Base-by-base conservation (phyloP, 2,888 invertebrate species). In the Aleiodes testaceus region DNA sequence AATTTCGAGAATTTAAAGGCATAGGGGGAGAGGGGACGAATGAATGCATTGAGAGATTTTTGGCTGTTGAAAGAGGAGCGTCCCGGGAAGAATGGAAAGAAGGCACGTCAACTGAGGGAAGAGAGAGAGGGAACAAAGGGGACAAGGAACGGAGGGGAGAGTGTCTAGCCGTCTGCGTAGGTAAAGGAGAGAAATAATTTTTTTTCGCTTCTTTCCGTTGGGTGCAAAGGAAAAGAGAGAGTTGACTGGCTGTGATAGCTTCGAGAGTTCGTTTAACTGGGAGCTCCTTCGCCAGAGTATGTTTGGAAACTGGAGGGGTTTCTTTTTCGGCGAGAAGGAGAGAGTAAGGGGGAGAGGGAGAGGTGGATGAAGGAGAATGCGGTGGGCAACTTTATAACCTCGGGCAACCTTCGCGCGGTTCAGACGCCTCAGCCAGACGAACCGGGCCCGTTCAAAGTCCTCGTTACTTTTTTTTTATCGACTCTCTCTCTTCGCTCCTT, bases 371-470 rank as follows among this genome's bases (percentile, higher is more conserved):
- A 36, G 49, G 45, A 50, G 63, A 61, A 66, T 69, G 64, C 49
- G 72, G 69, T 66, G 68, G 68, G 64, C 64, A 68, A 67, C 73
- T 73, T 71, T 75, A 73, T 78, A 79, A 79, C 80, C 79, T 81
- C 76, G 72, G 73, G 69, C 80, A 80, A 81, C 80, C 80, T 82
- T 83, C 78, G 73, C 49, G 75, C 74, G 77, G 70, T 75, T 76
- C 73, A 76, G 78, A 77, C 78, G 69, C 70, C 77, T 75, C 74
- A 72, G 70, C 79, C 79, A 78, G 80, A 78, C 79, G 75, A 75
- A 77, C 80, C 79, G 66, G 70, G 76, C 70, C 66, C 71, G 82
- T 82, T 83, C 82, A 82, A 82, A 83, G 81, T 82, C 79, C 79
- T 78, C 77, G 55, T 2, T 47, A 16, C 47, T 47, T 6, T 47